A percentile compares a stretch with the other conserved stretches of the same genome.
These are phyloP conservation scores for Acleris cristana DNA, from an alignment of 2,888 invertebrate species.

Conservation along the genomic window DNA sequence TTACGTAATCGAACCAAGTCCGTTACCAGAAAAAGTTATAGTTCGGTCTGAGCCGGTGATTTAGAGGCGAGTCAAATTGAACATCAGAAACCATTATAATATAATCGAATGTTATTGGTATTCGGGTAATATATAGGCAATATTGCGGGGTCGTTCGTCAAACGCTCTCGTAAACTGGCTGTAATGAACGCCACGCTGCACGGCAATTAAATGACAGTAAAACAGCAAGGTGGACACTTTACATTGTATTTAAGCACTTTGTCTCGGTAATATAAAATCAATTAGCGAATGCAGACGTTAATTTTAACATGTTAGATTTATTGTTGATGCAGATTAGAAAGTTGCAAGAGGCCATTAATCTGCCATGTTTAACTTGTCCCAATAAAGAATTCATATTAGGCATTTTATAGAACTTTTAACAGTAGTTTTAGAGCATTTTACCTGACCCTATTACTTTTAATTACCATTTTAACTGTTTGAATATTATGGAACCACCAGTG, in stretches of 20 bases:
- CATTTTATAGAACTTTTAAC: too few species aligned
- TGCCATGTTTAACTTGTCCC: too few species aligned
- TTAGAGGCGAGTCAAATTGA: constrained; percentile 29
- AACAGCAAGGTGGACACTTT: constrained; percentile 41
- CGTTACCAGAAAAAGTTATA: constrained; percentile 19
- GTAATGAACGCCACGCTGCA: constrained; percentile 61
- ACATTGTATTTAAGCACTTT: constrained; percentile 40
- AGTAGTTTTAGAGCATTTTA: too few species aligned
- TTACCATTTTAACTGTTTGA: too few species aligned
- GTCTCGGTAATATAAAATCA: constrained; percentile 36
- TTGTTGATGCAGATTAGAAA: too few species aligned
- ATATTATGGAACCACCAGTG: too few species aligned
- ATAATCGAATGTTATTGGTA: constrained; percentile 63
- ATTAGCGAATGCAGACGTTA: constrained; percentile 25
- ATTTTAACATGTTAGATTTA: constrained; percentile 24
- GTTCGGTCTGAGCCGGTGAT: constrained; percentile 20
- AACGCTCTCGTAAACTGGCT: constrained; percentile 59
- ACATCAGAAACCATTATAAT: constrained; percentile 45
- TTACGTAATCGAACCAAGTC: constrained; percentile 36
- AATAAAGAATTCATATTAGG: too few species aligned
- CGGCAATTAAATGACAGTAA: constrained; percentile 50
- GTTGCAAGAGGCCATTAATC: too few species aligned
- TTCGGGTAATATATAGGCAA: constrained; percentile 63
- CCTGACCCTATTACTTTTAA: too few species aligned
- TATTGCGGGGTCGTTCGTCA: constrained; percentile 72